Conservation (phyloP, 2,888 invertebrate genomes). For the Drosophila mulleri region DNA sequence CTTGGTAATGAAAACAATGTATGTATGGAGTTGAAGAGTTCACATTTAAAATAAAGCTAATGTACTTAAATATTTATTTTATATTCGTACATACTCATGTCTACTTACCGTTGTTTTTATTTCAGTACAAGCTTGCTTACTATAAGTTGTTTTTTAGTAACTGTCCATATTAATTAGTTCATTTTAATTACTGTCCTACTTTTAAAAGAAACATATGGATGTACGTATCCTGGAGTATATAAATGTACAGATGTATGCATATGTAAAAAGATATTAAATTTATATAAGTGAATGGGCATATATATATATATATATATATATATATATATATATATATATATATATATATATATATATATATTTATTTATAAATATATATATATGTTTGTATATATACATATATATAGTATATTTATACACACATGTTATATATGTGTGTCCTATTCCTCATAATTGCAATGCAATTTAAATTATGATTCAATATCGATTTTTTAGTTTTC, state of each 20-base stretch:
- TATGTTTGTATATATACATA: not conserved
- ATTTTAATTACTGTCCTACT: constrained; percentile 15
- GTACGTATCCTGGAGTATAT: not conserved
- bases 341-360: not conserved
- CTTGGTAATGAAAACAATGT: constrained; percentile 1
- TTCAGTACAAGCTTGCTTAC: constrained; percentile 2
- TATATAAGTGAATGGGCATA: too few species aligned
- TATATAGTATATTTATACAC: not conserved
- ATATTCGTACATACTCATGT: not conserved
- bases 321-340: constrained; percentile 1
- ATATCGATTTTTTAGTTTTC: constrained; percentile 55
- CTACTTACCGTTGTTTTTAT: constrained; percentile 23
- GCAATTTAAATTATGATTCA: constrained; percentile 38
- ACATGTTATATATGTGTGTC: too few species aligned
- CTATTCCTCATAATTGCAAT: constrained; percentile 19
- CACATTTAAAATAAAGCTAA: too few species aligned
- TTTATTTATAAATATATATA: constrained; percentile 8
- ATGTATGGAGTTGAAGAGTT: too few species aligned
- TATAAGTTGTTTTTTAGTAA: constrained; percentile 15
- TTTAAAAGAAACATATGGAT: constrained; percentile 10
- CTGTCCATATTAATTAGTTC: constrained; percentile 22
- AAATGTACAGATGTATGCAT: not conserved
- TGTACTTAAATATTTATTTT: not conserved
- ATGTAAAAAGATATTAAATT: not conserved
- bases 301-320: too few species aligned